Conservation (phyloP, 2,888 invertebrate species). For the Dynastes tityus region DNA sequence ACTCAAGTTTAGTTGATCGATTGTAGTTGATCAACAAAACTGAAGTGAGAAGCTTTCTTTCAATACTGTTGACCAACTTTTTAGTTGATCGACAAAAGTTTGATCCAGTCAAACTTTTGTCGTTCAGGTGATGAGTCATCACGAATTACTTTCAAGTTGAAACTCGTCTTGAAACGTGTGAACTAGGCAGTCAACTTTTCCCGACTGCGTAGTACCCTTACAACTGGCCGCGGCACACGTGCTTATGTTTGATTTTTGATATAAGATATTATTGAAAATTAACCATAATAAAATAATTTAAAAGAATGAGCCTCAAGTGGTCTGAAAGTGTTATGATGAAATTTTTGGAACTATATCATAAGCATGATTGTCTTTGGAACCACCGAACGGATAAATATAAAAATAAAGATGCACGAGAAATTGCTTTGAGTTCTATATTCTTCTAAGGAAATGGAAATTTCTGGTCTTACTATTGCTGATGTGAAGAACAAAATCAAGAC, state of each 20-base stretch:
- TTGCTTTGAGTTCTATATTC: neutral
- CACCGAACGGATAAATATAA: neutral
- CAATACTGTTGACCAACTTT: no score
- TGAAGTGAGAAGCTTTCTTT: no score
- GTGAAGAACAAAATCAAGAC: no score
- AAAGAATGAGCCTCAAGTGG: neutral
- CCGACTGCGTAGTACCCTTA: neutral
- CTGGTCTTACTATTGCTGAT: constrained; percentile 36
- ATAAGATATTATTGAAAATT: neutral
- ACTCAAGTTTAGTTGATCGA: neutral
- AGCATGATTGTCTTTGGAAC: neutral
- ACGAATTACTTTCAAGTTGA: neutral
- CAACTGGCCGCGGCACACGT: neutral
- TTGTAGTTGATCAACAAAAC: neutral
- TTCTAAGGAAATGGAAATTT: neutral
- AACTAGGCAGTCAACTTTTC: no score
- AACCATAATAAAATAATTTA: neutral
- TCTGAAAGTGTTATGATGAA: neutral
- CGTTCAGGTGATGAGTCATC: no score
- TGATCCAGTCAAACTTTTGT: no score
- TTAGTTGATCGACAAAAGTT: no score
- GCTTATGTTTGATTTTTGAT: neutral
- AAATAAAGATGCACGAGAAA: neutral
- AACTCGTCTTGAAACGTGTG: neutral
- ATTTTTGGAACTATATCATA: neutral